Evolutionary conservation across 2,888 invertebrate genomes (phyloP), one percentile per base, ranked within the genome.

Genomic region (Bombylius discolor): DNA sequence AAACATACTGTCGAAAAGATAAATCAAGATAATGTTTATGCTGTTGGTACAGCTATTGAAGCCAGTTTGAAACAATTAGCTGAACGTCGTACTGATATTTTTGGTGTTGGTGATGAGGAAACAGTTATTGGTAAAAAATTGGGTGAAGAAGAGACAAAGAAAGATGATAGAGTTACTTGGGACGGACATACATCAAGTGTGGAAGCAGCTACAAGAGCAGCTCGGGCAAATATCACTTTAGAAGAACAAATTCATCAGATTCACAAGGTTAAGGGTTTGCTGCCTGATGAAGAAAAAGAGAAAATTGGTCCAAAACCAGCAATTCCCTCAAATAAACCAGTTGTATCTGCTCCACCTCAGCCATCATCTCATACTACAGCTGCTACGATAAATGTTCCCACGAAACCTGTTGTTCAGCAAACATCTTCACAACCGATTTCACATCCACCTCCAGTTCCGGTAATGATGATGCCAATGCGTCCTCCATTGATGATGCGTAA

Each of bases 71-170:
- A 95, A 71, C 87, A 92, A 70, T 78, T 99, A 67, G 99, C 99
- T 0, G 98, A 99, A 72, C 83, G 99, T 63, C 94, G 99, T 86
- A 98, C 99, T 2, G 99, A 99, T 80, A 99, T 99, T 75, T 99
- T 99, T 77, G 99, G 99, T 76, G 91, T 94, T 60, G 98, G 98
- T 57, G 93, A 93, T 71, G 97, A 98, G 73, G 99, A 99, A 79
- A 97, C 98, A 0, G 92, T 93, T 33, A 99, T 99, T 70, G 99
- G 99, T 78, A 96, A 96, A 77, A 99, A 98, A 78, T 89, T 96
- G 59, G 93, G 93, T 4, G 93, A 93, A 70, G 89, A 89, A 65
- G 90, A 90, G 73, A 81, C 82, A 44, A 81, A 82, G 62, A 87
- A 91, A 64, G 91, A 92, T 67, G 93, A 93, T 69, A 83, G 89